phyloP scores from a whole-genome alignment of 2,888 invertebrate genomes.

The Sinopyrophorus schimmeli region DNA sequence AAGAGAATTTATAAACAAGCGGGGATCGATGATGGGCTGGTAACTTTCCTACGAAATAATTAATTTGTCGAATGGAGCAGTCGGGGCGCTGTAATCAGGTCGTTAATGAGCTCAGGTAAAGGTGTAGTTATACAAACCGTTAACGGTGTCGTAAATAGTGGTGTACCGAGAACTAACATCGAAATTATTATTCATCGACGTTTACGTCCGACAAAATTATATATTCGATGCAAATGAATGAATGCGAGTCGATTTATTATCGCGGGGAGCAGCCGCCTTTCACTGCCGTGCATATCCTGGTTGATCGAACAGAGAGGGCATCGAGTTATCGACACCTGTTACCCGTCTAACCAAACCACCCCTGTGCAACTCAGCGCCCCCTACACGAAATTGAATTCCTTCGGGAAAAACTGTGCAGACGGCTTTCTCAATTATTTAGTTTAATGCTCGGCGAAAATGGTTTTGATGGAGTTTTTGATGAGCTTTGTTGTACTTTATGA shows the following conservation, averaged over 20 bases:
- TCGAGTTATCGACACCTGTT: conserved; percentile 31
- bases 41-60: too few relatives aligned
- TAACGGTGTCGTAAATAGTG: conserved; percentile 10
- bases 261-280: conserved; percentile 11
- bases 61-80: too few relatives aligned
- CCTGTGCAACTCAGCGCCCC: conserved; percentile 20
- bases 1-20: too few relatives aligned
- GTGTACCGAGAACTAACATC: conserved; percentile 6
- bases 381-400: conserved; percentile 28
- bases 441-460: conserved; percentile 27
- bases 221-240: conserved; percentile 24
- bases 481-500: conserved; percentile 25
- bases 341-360: conserved; percentile 20
- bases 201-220: conserved; percentile 15
- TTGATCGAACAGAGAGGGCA: conserved; percentile 20
- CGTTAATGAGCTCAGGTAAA: conserved; percentile 6
- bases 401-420: conserved; percentile 29
- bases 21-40: too few relatives aligned
- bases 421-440: conserved; percentile 30
- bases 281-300: conserved; percentile 13
- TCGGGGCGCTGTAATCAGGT: conserved; percentile 13
- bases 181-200: conserved; percentile 14
- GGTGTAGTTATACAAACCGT: conserved; percentile 11
- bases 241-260: conserved; percentile 22
- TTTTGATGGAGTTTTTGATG: conserved; percentile 30